Base-by-base conservation (phyloP, 2,113 vertebrate genomes). In the Neolamprologus modestus region DNA sequence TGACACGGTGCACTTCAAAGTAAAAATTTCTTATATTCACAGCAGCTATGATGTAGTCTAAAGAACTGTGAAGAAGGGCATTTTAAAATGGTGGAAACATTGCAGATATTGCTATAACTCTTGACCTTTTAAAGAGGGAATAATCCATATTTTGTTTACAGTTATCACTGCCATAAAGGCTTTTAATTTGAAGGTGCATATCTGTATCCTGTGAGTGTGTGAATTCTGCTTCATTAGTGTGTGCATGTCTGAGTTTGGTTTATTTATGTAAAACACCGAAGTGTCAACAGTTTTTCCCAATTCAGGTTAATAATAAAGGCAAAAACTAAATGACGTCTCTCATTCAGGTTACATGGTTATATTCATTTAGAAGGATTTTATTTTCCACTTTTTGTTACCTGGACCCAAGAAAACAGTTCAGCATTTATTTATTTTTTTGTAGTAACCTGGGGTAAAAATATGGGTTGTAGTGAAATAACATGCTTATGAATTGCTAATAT, bases 231-330 rank as follows among this genome's bases (percentile, higher is more conserved):
- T 31, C 61, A 17, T 26, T 33, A 21, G 1, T 19, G 12, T 11
- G 9, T 17, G 17, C 19, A 66, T 59, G 9, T 68, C 8, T 59
- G 61, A 82, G 59, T 31, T 8, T 83, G 10, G 13, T 40, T 47
- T 85, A 61, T 59, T 88, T 21, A 90, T 55, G 57, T 54, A 78
- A 78, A 54, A 54, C 7, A 35, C 24, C 31, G 8, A 84, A 53
- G 50, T 4, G 8, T 53, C 4, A 4, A 3, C 4, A 19, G 26
- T 81, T 40, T 53, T 24, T 5, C 12, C 31, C 13, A 71, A 0
- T 78, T 79, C 40, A 31, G 12, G 12, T 82, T 84, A 73, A 5
- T 80, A 89, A 92, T 89, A 91, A 91, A 91, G 19, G 2, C 10
- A 28, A 59, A 85, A 66, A 53, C 21, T 0, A 78, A 78, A 50